These are phyloP conservation scores for Yponomeuta cagnagella DNA, from an alignment of 2,888 invertebrate genomes.

Conservation along the genomic window DNA sequence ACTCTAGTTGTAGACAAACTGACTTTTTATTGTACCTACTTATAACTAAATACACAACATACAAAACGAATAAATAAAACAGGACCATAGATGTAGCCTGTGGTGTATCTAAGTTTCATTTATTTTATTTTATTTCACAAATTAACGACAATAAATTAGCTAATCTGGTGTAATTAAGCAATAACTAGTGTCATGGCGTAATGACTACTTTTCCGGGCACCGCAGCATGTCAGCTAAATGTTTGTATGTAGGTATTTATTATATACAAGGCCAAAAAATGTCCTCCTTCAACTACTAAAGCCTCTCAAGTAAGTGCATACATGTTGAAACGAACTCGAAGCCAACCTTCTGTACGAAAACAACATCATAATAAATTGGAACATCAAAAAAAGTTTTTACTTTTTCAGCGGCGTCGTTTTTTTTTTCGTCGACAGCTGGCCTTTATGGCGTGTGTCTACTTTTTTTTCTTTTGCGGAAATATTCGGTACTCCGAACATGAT, in stretches of 20 bases:
- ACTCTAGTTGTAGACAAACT: too few species aligned
- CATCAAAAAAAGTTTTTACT: not conserved
- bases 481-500: not conserved
- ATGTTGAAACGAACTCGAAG: not conserved
- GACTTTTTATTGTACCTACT: too few species aligned
- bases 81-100: too few species aligned
- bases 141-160: too few species aligned
- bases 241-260: too few species aligned
- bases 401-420: conserved; percentile 23
- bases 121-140: too few species aligned
- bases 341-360: not conserved
- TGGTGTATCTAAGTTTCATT: too few species aligned
- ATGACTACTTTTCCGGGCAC: not conserved
- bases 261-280: not conserved
- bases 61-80: too few species aligned
- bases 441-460: conserved; percentile 48
- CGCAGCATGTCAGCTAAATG: conserved; percentile 5
- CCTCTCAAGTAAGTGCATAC: not conserved
- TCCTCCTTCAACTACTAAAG: not conserved
- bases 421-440: conserved; percentile 24
- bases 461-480: conserved; percentile 10
- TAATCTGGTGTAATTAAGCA: too few species aligned
- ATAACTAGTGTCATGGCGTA: too few species aligned
- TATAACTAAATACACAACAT: too few species aligned
- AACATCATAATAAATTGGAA: not conserved